Conservation (phyloP, 2,797 vertebrate genomes). For the Lacerta viridis region DNA sequence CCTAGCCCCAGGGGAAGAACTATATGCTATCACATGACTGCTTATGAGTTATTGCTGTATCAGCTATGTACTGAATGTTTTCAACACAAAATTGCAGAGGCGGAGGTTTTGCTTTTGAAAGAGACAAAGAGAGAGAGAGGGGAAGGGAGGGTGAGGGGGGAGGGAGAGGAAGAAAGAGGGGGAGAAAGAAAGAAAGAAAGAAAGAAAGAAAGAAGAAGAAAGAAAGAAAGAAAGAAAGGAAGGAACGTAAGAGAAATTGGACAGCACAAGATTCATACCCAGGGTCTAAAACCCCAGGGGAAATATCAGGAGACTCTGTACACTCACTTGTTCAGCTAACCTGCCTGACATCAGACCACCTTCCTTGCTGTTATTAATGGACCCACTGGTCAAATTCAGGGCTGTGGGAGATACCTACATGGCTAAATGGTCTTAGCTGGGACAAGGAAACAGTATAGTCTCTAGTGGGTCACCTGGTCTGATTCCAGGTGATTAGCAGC, state of each 20-base stretch:
- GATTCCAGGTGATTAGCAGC: neutral
- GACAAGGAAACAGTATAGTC: neutral
- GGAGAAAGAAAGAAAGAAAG: too few species aligned
- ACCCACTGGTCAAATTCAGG: neutral
- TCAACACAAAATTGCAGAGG: neutral
- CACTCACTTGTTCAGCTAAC: neutral
- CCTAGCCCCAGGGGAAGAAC: neutral
- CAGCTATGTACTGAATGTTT: neutral
- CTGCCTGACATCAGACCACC: neutral
- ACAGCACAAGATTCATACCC: neutral
- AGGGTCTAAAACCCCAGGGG: conserved; percentile 26
- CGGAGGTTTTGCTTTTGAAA: neutral
- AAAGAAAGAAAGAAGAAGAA: neutral
- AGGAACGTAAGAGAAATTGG: neutral
- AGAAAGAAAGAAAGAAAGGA: neutral
- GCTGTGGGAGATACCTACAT: neutral
- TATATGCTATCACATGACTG: neutral
- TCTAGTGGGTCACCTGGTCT: neutral
- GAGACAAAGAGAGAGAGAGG: neutral
- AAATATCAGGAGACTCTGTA: neutral
- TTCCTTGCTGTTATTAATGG: neutral
- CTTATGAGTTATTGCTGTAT: neutral
- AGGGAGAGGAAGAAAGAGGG: neutral
- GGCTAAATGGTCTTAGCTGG: neutral
- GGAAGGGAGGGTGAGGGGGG: neutral